Evolutionary conservation across 2,888 invertebrate genomes (phyloP), one percentile per base, ranked within the genome.

Genomic region (Sepiola atlantica): DNA sequence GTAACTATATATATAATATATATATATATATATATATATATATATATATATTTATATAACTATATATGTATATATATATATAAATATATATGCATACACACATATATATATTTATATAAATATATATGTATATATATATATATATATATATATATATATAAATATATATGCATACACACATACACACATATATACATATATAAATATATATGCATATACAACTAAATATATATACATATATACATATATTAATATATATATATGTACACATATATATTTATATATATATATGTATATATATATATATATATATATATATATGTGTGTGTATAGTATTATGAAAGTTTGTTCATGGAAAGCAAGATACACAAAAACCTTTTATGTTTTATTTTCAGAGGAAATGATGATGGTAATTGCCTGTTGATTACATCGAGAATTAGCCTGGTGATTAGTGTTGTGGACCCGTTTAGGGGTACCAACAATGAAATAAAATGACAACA

Each of bases 271-370:
- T 90, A 35, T 93, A 94, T 45, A 93, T 94, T 32, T 55, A 77
- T 93, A 54, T 45, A 91, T 94, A 45, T 55, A 94, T 93, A 93
- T 55, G 93, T 94, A 90, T 90, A 35, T 93, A 94, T 45, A 90
- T 90, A 35, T 93, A 94, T 45, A 93, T 94, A 55, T 55, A 77
- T 93, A 54, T 45, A 91, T 94, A 45, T 55, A 94, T 93, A 93
- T 55, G 93, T 94, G 93, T 55, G 93, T 93, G 94, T 92, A 94
- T 93, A 93, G 10, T 91, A 93, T 94, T n/a, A n/a, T n/a, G n/a
- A n/a, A n/a, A n/a, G n/a, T n/a, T n/a, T n/a, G n/a, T n/a, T n/a
- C n/a, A n/a, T 92, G 45, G 94, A 61, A 90, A 35, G 94, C 92
- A 92, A 54, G 93, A 55, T n/a, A n/a, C n/a, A n/a, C n/a, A n/a